Base-by-base conservation (phyloP, 2,888 invertebrate genomes). In the Phytoseiulus persimilis region DNA sequence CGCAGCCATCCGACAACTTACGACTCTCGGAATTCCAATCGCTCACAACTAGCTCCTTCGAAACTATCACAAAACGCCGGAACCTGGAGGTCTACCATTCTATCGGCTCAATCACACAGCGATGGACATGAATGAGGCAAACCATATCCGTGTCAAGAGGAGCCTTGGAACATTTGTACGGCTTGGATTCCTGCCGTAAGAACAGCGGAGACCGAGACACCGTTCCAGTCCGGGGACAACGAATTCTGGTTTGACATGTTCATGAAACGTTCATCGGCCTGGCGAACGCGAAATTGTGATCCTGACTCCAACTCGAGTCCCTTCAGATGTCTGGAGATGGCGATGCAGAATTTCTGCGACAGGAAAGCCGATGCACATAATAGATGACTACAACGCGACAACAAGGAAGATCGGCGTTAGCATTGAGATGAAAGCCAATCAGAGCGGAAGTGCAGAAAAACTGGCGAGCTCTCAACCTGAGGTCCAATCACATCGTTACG, bases 261-360 rank as follows among this genome's bases (percentile, higher is more conserved):
- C 1, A 94, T 93, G 91, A 94, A 94, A 18, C 90, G 84, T 31
- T 91, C 90, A 84, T 91, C 90, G 32, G 91, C 91, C n/a, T 90
- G 94, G 91, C 94, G 94, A 14, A 94, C 93, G 91, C 94, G 94
- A 45, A 94, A 93, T 0, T 94, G 94, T 28, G 94, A 94, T 83
- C 94, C 92, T n/a, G 93, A 93, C 0, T 94, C 92, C 0, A 94
- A 94, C 90, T 94, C 93, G 14, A 94, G 91, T 83, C 94, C 92
- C 91, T 94, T 94, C 90, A 94, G 91, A 91, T 94, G 94, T 83
- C 94, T 92, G 0, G 94, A 94, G 3, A 94, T 94, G 32, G 93
- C 92, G 32, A 94, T 93, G 91, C 94, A 94, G 91, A 94, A 94
- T 91, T 94, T 92, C 94, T 94, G 92, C 89, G 92, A 92, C 90